Percentiles rank a stretch among this genome's conserved stretches.
These are phyloP conservation scores for Dysmachus trigonus DNA, from an alignment of 2,888 invertebrate genomes.

Conservation along the genomic window DNA sequence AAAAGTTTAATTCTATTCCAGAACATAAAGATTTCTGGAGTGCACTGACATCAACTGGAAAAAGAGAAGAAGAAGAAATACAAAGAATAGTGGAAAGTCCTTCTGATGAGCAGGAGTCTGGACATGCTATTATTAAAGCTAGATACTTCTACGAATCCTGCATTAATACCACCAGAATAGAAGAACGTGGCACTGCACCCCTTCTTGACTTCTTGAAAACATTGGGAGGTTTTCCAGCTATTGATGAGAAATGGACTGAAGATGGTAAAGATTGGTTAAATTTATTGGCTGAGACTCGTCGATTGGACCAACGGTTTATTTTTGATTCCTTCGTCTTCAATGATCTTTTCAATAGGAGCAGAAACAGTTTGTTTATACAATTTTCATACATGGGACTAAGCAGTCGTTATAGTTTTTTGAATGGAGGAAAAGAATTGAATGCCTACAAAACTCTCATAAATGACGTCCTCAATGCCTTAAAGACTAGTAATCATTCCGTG, in stretches of 20 bases:
- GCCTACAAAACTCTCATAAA: conserved; percentile 24
- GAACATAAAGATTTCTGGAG: neutral
- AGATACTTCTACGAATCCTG: conserved; percentile 21
- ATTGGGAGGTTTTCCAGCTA: conserved; percentile 15
- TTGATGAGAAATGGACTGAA: conserved; percentile 13
- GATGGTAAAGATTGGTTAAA: conserved; percentile 3
- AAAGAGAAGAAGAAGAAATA: neutral
- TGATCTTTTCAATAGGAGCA: neutral
- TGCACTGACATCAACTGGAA: neutral
- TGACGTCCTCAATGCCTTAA: neutral
- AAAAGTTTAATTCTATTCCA: neutral
- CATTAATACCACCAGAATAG: neutral
- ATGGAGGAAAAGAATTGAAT: neutral
- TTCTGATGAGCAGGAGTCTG: neutral
- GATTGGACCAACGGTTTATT: neutral
- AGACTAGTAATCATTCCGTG: neutral
- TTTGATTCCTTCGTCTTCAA: neutral
- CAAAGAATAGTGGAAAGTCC: neutral
- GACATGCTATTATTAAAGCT: conserved; percentile 9
- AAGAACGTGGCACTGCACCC: neutral
- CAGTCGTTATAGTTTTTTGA: neutral
- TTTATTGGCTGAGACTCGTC: neutral
- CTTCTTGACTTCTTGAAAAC: neutral
- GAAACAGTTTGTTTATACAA: neutral
- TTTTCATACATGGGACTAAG: neutral